Base-by-base conservation (phyloP, 1,140 invertebrate species). In the Nautilus pompilius region DNA sequence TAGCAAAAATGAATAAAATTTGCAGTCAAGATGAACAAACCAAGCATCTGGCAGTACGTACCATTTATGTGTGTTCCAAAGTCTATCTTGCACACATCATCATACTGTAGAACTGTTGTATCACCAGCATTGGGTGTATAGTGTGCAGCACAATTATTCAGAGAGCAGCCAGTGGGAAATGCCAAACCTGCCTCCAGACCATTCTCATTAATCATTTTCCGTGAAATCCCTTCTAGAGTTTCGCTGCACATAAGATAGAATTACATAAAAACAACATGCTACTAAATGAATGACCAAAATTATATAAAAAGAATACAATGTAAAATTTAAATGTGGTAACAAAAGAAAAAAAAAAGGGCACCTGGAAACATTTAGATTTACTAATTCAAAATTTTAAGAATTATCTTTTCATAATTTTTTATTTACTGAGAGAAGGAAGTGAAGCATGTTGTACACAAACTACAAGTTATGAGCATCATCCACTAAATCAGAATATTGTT, bases 111-210 rank as follows among this genome's bases (percentile, higher is more conserved):
- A 24, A 99, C 94, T 0, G 96, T 99, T 3, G 88, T 86, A 83
- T 99, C 98, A 17, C 97, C 98, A 65, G 93, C 93, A 84, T 99
- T 99, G 49, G 98, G 98, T 20, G 98, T 99, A 77, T 99, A 99
- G 85, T 99, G 98, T 62, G 98, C 98, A 68, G 98, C 98, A 81
- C 96, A 98, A 80, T 99, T 91, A 84, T 99, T 99, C 22, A 98
- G 86, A 5, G 95, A 98, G 78, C 97, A 99, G 0, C 98, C 98
- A 46, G 98, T 99, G 10, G 98, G 98, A 83, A 99, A 99, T 22
- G 97, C 98, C 33, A 99, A 83, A 4, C 98, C 98, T 29, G 97
- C 95, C 72, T 97, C 90, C 0, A 99, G 82, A 13, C 96, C 96
- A 80, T 98, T 92, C 83, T 99, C 97, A 41, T 89, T 91, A 71